A percentile compares a stretch with the other conserved stretches of the same genome.
phyloP scores from a whole-genome alignment of 2,888 invertebrate species.

The Andricus quercusramuli region DNA sequence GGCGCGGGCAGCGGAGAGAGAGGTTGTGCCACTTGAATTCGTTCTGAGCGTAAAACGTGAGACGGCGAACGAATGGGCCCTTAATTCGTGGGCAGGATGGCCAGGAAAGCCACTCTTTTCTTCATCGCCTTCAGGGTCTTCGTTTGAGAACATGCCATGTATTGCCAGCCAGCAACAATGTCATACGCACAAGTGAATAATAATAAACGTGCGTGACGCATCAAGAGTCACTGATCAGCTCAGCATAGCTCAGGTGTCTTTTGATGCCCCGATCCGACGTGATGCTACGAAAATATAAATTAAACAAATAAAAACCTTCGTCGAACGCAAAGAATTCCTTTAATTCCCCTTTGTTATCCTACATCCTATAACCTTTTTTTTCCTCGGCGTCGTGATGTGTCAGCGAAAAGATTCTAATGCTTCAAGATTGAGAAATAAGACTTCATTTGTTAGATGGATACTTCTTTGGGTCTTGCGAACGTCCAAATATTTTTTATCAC shows the following conservation, averaged over 20 bases:
- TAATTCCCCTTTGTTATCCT: constrained; percentile 40
- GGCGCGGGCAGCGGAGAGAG: background rate
- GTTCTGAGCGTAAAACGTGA: constrained; percentile 40
- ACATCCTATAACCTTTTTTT: background rate
- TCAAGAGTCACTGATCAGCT: constrained; percentile 40
- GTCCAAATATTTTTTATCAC: constrained; percentile 34
- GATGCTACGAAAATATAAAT: constrained; percentile 41
- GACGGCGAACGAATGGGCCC: constrained; percentile 40
- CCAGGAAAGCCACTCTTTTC: constrained; percentile 29
- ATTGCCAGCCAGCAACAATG: constrained; percentile 24
- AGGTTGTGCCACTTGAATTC: constrained; percentile 23
- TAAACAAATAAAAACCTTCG: constrained; percentile 40
- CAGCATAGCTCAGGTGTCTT: constrained; percentile 24
- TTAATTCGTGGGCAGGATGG: constrained; percentile 42
- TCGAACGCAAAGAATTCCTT: constrained; percentile 27
- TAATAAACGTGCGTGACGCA: constrained; percentile 42
- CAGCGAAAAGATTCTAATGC: constrained; percentile 29
- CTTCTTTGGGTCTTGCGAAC: constrained; percentile 20
- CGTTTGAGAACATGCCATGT: constrained; percentile 23
- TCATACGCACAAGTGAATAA: constrained; percentile 40
- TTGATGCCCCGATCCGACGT: constrained; percentile 23
- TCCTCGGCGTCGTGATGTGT: constrained; percentile 11
- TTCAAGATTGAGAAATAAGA: constrained; percentile 24
- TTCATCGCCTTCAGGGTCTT: constrained; percentile 14
- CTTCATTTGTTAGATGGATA: constrained; percentile 30